Base-by-base conservation (phyloP, 1,140 invertebrate genomes). In the Drosophila guanche region DNA sequence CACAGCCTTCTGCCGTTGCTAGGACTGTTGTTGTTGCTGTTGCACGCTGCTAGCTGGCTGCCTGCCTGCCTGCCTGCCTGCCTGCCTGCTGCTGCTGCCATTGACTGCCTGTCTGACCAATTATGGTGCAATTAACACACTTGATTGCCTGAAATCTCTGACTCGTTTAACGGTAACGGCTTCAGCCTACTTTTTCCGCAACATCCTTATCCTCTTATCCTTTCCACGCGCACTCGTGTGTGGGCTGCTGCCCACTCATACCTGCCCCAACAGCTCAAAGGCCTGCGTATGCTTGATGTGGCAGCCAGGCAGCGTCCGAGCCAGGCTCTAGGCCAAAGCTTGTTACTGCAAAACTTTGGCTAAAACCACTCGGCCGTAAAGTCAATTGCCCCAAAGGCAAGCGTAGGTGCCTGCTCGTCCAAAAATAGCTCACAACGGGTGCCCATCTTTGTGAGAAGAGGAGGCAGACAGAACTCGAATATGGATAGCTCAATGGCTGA, bases 121-220 rank as follows among this genome's bases (percentile, higher is more conserved):
- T 88, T 89, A 89, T 79, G 84, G 84, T 79, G 79, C 84, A 88
- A 88, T 88, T 88, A 88, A 79, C 78, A 89, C 83, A 89, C 70
- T 73, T 89, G 83, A 89, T 89, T 88, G 83, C 56, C 59, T 66
- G 74, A 72, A 55, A 59, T 62, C 77, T 81, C 70, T 67, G 75
- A 61, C 43, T 79, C 63, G 58, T 56, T 74, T 77, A 60, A 70
- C 66, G 56, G 25, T 57, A 46, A 57, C 60, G 25, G 45, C 48
- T 57, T 68, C 55, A 60, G 46, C 52, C 67, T 5, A 6, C 60
- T 23, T 25, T 29, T 33, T 14, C 46, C 58, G 10, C 55, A 46
- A 47, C 40, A 37, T n/a, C 23, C 23, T 47, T 46, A 33, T 58
- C 50, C 8, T 20, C 16, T 8, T 51, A 7, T 37, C 20, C 29